phyloP scores from a whole-genome alignment of 2,888 invertebrate genomes.

The Andrena chrysosceles region DNA sequence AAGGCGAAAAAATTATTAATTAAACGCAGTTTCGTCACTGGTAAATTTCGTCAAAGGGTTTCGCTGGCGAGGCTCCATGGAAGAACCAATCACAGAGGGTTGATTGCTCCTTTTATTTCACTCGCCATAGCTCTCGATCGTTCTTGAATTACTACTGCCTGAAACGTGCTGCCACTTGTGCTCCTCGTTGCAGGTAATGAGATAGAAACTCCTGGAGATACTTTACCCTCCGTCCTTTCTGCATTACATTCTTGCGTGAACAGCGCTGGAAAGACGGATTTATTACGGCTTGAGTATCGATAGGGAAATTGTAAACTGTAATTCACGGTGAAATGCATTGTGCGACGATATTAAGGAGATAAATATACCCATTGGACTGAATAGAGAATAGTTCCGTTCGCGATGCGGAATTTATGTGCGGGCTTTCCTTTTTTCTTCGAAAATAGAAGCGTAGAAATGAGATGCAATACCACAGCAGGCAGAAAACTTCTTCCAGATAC shows the following conservation, averaged over 20 bases:
- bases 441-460: background rate
- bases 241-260: constrained; percentile 5
- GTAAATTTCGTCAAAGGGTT: constrained; percentile 41
- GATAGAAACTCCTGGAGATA: constrained; percentile 58
- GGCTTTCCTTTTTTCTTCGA: background rate
- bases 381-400: constrained; percentile 16
- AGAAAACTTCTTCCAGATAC: background rate
- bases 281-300: constrained; percentile 36
- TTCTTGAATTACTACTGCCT: background rate
- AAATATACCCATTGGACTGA: constrained; percentile 11
- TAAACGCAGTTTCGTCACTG: constrained; percentile 27
- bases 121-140: background rate
- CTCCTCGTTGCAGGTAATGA: constrained; percentile 58
- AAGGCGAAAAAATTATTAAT: constrained; percentile 55
- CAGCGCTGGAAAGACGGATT: constrained; percentile 30
- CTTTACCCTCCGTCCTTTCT: constrained; percentile 9
- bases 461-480: background rate
- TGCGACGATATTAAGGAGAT: constrained; percentile 30
- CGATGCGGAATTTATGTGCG: constrained; percentile 18
- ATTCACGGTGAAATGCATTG: constrained; percentile 24
- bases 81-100: constrained; percentile 45
- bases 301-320: constrained; percentile 43
- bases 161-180: constrained; percentile 30
- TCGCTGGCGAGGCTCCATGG: constrained; percentile 1
- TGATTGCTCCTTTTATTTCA: constrained; percentile 39